These are phyloP conservation scores for Buphagus erythrorhynchus DNA, from an alignment of 2,797 vertebrate genomes.

Conservation along the genomic window DNA sequence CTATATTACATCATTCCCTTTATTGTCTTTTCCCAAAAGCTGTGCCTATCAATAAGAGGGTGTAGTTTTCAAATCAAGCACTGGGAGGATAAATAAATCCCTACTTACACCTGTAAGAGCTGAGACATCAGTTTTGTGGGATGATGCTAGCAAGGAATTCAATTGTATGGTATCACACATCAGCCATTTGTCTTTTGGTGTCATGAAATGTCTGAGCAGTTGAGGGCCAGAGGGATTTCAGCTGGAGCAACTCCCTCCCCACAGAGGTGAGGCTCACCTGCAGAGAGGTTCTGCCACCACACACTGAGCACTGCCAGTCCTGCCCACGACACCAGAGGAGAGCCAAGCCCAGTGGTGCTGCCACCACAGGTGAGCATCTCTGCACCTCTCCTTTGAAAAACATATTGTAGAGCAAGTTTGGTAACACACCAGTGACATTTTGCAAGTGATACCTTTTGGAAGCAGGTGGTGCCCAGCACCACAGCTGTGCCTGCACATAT, in stretches of 20 bases:
- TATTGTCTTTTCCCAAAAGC: neutral
- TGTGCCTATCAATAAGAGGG: neutral
- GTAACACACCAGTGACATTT: accelerated
- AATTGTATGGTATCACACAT: neutral
- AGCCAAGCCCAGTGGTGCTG: neutral
- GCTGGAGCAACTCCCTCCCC: neutral
- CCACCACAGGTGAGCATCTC: neutral
- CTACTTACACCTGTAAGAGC: neutral
- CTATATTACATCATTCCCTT: neutral
- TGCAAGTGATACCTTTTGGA: neutral
- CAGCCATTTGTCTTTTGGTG: neutral
- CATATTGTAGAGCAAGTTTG: neutral
- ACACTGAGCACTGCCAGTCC: neutral
- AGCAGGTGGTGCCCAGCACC: neutral
- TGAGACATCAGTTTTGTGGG: neutral
- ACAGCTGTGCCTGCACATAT: neutral
- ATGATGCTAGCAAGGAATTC: neutral
- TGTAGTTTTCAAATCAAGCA: neutral
- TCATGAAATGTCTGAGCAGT: accelerated
- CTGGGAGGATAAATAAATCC: neutral
- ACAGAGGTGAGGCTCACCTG: accelerated
- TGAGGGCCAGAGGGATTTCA: neutral
- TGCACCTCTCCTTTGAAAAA: neutral
- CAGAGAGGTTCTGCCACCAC: accelerated
- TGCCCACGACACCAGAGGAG: neutral